Conservation (phyloP, 2,888 invertebrate species). For the Autographa gamma region DNA sequence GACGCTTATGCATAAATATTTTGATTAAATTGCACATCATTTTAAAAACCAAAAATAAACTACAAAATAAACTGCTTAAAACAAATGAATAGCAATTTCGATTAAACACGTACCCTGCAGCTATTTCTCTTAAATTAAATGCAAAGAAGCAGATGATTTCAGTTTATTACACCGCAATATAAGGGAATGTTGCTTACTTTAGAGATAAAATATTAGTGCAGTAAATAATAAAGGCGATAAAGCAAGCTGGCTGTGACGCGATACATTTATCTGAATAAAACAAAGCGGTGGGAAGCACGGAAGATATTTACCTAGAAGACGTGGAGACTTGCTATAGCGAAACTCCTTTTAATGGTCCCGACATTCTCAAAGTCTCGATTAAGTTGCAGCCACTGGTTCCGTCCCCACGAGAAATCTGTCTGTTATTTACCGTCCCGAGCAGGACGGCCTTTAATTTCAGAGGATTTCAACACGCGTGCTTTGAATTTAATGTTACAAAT, state of each 20-base stretch:
- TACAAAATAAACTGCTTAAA: neutral
- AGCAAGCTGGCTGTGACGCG: constrained; percentile 59
- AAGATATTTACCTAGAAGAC: constrained; percentile 62
- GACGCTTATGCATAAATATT: too few relatives aligned
- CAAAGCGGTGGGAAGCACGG: constrained; percentile 53
- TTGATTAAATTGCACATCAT: neutral
- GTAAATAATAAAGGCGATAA: constrained; percentile 64
- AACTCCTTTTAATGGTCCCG: constrained; percentile 61
- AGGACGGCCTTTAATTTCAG: constrained; percentile 61
- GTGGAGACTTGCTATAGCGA: constrained; percentile 52
- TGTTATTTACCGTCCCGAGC: constrained; percentile 59
- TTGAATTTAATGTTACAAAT: constrained; percentile 57
- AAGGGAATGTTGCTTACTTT: constrained; percentile 41
- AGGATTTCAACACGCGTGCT: constrained; percentile 64
- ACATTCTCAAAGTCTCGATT: constrained; percentile 61
- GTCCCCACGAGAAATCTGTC: constrained; percentile 65
- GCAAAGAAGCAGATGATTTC: constrained; percentile 11
- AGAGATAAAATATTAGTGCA: constrained; percentile 60
- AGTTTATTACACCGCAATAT: constrained; percentile 14
- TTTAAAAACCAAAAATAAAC: neutral
- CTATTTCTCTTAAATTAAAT: constrained; percentile 14
- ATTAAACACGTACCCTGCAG: constrained; percentile 5
- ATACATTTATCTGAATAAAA: constrained; percentile 68
- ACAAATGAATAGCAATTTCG: neutral
- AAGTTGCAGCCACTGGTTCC: constrained; percentile 62